Conservation (phyloP, 2,113 vertebrate species). For the Megaleporinus macrocephalus region DNA sequence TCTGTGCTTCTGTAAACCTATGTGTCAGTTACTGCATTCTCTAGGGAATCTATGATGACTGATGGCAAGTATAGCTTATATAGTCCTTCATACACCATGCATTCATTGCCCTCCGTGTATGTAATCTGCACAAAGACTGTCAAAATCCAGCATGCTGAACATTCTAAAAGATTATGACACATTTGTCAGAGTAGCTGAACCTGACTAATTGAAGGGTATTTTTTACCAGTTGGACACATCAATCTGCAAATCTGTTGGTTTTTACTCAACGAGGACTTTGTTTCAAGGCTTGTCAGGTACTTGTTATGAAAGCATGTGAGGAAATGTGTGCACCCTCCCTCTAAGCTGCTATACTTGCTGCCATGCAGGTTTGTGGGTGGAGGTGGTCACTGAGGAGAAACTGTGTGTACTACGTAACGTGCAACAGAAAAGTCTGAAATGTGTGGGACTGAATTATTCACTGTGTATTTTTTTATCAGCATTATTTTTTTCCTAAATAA, state of each 20-base stretch:
- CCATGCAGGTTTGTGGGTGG: background rate
- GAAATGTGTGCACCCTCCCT: background rate
- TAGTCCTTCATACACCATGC: background rate
- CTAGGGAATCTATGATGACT: background rate
- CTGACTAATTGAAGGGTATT: background rate
- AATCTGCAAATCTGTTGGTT: background rate
- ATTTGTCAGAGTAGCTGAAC: background rate
- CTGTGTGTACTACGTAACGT: background rate
- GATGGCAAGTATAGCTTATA: background rate
- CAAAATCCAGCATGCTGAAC: background rate
- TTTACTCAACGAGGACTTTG: background rate
- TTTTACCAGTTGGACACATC: background rate
- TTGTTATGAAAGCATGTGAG: background rate
- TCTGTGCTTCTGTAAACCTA: background rate
- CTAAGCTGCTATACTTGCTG: background rate
- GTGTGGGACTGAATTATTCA: background rate
- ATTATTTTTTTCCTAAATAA: no score
- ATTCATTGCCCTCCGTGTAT: background rate
- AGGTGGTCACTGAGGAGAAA: background rate
- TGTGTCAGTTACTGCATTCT: background rate
- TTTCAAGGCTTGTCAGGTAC: background rate
- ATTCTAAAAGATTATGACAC: constrained; percentile 5
- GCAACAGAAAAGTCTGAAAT: no score
- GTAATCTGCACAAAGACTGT: background rate
- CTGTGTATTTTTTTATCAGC: no score